phyloP scores from a whole-genome alignment of 2,888 invertebrate genomes.

The Sinhomidia bicolor region DNA sequence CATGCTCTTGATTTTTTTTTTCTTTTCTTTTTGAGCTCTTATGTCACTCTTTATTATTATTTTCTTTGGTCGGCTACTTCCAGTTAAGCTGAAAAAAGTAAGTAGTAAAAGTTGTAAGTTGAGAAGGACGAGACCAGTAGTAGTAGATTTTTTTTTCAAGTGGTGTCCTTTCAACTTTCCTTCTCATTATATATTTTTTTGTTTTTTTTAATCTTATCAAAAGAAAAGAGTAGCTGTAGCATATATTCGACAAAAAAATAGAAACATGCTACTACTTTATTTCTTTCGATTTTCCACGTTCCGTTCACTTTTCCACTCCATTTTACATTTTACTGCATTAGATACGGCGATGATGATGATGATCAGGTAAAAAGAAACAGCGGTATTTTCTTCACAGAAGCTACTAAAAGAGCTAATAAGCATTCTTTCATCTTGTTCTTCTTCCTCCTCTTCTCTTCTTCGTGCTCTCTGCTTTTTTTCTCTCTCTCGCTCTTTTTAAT shows the following conservation, averaged over 20 bases:
- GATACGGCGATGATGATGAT: neutral
- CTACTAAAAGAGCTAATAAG: neutral
- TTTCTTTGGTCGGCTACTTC: neutral
- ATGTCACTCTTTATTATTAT: neutral
- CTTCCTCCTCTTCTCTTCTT: neutral
- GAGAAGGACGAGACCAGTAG: too few species aligned
- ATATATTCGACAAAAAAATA: too few species aligned
- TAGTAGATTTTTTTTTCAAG: neutral
- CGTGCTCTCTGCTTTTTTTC: neutral
- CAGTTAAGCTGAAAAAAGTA: neutral
- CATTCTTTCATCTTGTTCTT: slow-evolving; percentile 11
- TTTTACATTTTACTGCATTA: neutral
- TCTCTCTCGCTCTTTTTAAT: neutral
- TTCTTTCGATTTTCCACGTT: neutral
- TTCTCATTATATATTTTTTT: neutral
- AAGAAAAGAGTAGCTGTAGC: neutral
- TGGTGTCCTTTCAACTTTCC: neutral
- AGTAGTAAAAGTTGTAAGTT: too few species aligned
- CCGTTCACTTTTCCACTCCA: neutral
- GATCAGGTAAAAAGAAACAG: neutral
- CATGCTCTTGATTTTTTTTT: neutral
- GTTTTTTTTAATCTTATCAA: neutral
- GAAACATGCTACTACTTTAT: slow-evolving; percentile 10
- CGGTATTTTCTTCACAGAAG: neutral
- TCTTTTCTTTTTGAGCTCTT: neutral